Percentiles rank a stretch among this genome's conserved stretches.
These are phyloP conservation scores for Andinoacara biseriatus DNA, from an alignment of 2,113 vertebrate species.

Conservation along the genomic window DNA sequence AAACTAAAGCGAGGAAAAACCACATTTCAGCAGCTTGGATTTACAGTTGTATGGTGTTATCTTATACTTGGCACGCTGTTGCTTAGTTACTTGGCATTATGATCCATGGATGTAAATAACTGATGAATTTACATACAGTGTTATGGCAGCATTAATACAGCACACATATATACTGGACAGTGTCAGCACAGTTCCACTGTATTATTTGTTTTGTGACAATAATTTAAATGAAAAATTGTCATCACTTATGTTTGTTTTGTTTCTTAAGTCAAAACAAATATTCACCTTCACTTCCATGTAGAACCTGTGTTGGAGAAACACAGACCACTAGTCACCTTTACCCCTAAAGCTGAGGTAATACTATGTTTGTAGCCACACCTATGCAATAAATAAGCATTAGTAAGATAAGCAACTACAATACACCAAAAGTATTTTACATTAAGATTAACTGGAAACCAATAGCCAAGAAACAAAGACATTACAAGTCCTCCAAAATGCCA, in stretches of 20 bases:
- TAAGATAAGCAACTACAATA: slow-evolving; percentile 44
- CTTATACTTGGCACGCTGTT: slow-evolving; percentile 70
- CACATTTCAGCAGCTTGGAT: slow-evolving; percentile 77
- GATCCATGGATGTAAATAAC: slow-evolving; percentile 56
- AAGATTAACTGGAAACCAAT: slow-evolving; percentile 39
- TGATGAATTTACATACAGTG: slow-evolving; percentile 46
- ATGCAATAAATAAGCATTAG: slow-evolving; percentile 33
- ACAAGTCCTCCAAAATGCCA: slow-evolving; percentile 19
- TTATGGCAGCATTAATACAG: slow-evolving; percentile 49
- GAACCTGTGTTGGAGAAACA: slow-evolving; percentile 2
- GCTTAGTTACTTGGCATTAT: slow-evolving; percentile 74
- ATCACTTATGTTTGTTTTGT: not conserved
- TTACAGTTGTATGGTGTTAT: slow-evolving; percentile 73
- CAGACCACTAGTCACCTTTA: not conserved
- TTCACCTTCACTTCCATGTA: slow-evolving; percentile 3
- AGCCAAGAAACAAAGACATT: slow-evolving; percentile 28
- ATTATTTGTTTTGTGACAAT: slow-evolving; percentile 16
- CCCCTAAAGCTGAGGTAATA: slow-evolving; percentile 38
- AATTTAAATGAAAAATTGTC: not conserved
- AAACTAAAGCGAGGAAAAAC: slow-evolving; percentile 73
- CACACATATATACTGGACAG: slow-evolving; percentile 38
- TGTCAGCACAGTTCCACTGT: slow-evolving; percentile 40
- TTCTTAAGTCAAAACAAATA: slow-evolving; percentile 30
- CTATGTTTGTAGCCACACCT: slow-evolving; percentile 43
- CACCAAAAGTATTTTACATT: slow-evolving; percentile 45